Conservation (phyloP, 2,113 vertebrate species). For the Alethe diademata region DNA sequence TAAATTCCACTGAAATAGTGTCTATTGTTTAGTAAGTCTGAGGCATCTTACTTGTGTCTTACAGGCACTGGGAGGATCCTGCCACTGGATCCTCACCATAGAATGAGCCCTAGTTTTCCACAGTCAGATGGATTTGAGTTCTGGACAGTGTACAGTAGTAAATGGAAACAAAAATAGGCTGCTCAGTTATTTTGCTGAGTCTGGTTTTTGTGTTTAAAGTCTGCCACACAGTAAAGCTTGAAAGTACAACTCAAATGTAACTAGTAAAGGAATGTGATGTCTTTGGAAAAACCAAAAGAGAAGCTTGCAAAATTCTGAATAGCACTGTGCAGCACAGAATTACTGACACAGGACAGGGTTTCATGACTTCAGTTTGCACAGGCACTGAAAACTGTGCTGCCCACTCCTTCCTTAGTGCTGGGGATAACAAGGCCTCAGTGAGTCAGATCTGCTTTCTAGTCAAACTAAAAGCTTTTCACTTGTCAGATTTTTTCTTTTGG, state of each 20-base stretch:
- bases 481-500: background rate
- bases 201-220: background rate
- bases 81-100: background rate
- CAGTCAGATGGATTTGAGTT: background rate
- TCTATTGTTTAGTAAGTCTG: background rate
- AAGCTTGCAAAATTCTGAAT: background rate
- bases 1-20: background rate
- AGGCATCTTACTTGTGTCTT: background rate
- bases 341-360: background rate
- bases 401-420: background rate
- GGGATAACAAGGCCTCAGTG: background rate
- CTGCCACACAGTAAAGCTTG: background rate
- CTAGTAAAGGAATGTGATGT: background rate
- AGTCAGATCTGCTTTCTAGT: conserved; percentile 3
- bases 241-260: background rate
- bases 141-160: background rate
- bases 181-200: background rate
- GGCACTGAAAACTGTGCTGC: background rate
- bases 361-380: background rate
- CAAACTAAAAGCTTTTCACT: background rate
- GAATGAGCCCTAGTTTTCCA: background rate
- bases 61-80: background rate
- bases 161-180: background rate
- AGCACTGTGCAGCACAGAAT: background rate
- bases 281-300: background rate